These are phyloP conservation scores for Rhabdomys pumilio DNA, from an alignment of 2,797 vertebrate genomes.

Conservation along the genomic window DNA sequence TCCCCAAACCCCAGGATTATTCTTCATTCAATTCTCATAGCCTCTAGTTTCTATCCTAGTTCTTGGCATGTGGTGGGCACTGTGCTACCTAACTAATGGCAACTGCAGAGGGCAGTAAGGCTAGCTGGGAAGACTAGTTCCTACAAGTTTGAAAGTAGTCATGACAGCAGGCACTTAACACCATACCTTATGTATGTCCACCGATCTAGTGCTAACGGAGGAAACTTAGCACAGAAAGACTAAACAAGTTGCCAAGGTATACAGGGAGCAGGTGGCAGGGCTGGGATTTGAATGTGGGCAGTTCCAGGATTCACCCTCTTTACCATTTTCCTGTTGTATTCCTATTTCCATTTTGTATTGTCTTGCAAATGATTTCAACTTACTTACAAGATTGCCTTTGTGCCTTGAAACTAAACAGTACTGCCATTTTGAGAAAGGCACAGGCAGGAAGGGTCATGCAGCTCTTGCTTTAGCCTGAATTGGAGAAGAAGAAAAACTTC, in stretches of 20 bases:
- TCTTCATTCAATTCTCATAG: background rate
- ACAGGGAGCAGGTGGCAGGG: background rate
- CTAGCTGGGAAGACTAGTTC: slow-evolving; percentile 17
- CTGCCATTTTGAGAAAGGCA: slow-evolving; percentile 27
- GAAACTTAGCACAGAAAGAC: slow-evolving; percentile 37
- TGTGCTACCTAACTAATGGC: slow-evolving; percentile 9
- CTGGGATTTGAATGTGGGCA: slow-evolving; percentile 5
- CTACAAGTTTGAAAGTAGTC: slow-evolving; percentile 12
- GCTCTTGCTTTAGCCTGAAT: slow-evolving; percentile 18
- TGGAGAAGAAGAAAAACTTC: too few species aligned
- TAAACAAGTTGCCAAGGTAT: slow-evolving; percentile 5
- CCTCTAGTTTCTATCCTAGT: background rate
- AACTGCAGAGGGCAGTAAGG: background rate
- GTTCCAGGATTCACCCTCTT: slow-evolving; percentile 7
- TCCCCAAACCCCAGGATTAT: background rate
- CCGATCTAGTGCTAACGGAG: background rate
- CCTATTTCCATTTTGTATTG: background rate
- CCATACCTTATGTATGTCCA: background rate
- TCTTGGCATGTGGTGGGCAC: background rate
- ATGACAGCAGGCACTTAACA: background rate
- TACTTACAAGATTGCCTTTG: slow-evolving; percentile 25
- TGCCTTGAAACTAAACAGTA: slow-evolving; percentile 39
- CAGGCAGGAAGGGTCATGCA: slow-evolving; percentile 57
- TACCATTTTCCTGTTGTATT: background rate
- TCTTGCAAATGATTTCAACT: slow-evolving; percentile 57